Evolutionary conservation across 2,888 invertebrate species (phyloP), one percentile per base, ranked within the genome.

Genomic region (Argyresthia albistria): DNA sequence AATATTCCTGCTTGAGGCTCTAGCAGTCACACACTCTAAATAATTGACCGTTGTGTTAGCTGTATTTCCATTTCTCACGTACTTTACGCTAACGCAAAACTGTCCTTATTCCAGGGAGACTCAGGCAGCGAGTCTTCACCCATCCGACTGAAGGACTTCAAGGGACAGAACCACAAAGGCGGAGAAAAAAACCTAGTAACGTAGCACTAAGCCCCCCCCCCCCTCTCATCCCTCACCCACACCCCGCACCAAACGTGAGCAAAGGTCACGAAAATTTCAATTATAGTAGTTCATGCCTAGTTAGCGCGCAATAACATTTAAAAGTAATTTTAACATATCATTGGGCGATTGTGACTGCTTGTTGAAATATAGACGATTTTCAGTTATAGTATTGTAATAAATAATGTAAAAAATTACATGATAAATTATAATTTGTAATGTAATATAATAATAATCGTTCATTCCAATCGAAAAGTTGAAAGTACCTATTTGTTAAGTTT

Each of bases 41-140:
- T n/a, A n/a, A n/a, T n/a, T n/a, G n/a, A n/a, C n/a, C n/a, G n/a
- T n/a, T n/a, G n/a, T n/a, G n/a, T n/a, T n/a, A n/a, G n/a, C n/a
- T n/a, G n/a, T n/a, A n/a, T n/a, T n/a, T n/a, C n/a, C 25, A 4
- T 25, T 2, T 25, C 25, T 25, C 2, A 25, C 25, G 25, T 25
- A 25, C 25, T 6, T 4, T 25, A 25, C 2, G 25, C 3, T 25
- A 25, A 25, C 6, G 25, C 6, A 25, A 25, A 4, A 25, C 25
- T 25, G 25, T 25, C 2, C 6, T 25, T 25, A 25, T 39, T 77
- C 12, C 74, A 91, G 91, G 90, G 91, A 66, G 91, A 91, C 79
- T 90, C 90, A 60, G 90, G 91, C 66, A 91, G 90, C 76, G 91
- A 91, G 76, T 90, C 90, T 67, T 91, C 91, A 73, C 91, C 91